phyloP scores from a whole-genome alignment of 2,113 vertebrate genomes.

The Glaucidium brasilianum region DNA sequence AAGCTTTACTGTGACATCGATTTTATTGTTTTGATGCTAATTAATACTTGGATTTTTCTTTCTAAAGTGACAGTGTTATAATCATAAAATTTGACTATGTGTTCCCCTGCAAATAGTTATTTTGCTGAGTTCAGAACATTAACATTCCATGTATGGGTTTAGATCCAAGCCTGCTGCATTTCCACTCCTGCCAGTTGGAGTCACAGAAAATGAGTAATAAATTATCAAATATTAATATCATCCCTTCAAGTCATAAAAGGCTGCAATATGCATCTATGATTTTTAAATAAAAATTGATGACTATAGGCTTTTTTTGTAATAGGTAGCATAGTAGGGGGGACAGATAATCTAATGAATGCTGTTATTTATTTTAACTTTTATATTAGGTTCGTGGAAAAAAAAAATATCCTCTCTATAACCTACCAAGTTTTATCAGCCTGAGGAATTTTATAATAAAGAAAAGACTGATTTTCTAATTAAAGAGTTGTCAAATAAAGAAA shows the following conservation, averaged over 20 bases:
- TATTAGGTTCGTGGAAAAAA: conserved; percentile 72
- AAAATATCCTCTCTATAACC: conserved; percentile 73
- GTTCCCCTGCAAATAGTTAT: neutral
- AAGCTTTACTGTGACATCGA: neutral
- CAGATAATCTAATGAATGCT: conserved; percentile 68
- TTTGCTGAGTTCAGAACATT: conserved; percentile 21
- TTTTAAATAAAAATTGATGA: conserved; percentile 70
- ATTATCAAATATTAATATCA: conserved; percentile 41
- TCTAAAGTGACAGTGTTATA: neutral
- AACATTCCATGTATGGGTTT: conserved; percentile 6
- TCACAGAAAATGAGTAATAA: conserved; percentile 9
- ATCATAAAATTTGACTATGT: neutral
- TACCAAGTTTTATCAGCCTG: conserved; percentile 75
- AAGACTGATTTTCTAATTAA: conserved; percentile 79
- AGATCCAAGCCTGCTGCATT: conserved; percentile 29
- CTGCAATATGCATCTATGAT: conserved; percentile 52
- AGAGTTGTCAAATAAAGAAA: conserved; percentile 75
- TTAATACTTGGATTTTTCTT: neutral
- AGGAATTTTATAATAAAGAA: conserved; percentile 75
- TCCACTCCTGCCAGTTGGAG: conserved; percentile 28
- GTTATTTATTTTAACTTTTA: conserved; percentile 77
- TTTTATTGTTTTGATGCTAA: neutral
- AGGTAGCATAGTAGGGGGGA: neutral
- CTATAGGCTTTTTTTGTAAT: conserved; percentile 72
- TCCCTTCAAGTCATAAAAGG: conserved; percentile 61